These are phyloP conservation scores for Alexandromys fortis DNA, from an alignment of 2,113 vertebrate species.

Conservation along the genomic window DNA sequence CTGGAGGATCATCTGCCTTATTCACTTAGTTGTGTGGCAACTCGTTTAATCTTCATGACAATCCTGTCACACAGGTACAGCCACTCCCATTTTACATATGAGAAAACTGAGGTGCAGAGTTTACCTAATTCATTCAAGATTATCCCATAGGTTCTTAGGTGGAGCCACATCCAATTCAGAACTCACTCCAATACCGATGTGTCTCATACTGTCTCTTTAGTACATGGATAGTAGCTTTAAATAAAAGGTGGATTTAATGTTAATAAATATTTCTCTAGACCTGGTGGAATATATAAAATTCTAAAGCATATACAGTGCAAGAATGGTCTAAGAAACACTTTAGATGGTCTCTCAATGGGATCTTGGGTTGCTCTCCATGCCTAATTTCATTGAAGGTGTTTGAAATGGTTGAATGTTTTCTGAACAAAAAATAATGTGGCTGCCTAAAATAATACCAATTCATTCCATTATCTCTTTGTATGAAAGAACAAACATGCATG, in stretches of 20 bases:
- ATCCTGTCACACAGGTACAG: neutral
- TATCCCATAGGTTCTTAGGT: neutral
- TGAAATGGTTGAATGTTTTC: slow-evolving; percentile 26
- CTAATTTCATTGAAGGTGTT: slow-evolving; percentile 43
- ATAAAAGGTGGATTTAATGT: neutral
- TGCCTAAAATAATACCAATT: slow-evolving; percentile 5
- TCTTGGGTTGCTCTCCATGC: slow-evolving; percentile 1
- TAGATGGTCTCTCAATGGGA: neutral
- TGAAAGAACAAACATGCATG: neutral
- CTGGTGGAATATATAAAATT: neutral
- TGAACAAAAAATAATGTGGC: slow-evolving; percentile 36
- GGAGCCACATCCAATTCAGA: neutral
- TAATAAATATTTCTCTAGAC: neutral
- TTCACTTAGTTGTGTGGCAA: too few relatives aligned
- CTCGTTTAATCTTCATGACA: too few relatives aligned
- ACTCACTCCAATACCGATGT: neutral
- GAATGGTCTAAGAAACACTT: neutral
- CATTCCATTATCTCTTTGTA: slow-evolving; percentile 51
- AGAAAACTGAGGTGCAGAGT: neutral
- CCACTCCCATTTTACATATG: neutral
- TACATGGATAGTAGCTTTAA: neutral
- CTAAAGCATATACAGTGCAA: neutral
- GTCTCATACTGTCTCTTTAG: neutral
- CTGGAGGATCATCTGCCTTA: too few relatives aligned
- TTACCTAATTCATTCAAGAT: neutral